phyloP scores from a whole-genome alignment of 1,140 invertebrate genomes.

The Leptinotarsa lineolata region DNA sequence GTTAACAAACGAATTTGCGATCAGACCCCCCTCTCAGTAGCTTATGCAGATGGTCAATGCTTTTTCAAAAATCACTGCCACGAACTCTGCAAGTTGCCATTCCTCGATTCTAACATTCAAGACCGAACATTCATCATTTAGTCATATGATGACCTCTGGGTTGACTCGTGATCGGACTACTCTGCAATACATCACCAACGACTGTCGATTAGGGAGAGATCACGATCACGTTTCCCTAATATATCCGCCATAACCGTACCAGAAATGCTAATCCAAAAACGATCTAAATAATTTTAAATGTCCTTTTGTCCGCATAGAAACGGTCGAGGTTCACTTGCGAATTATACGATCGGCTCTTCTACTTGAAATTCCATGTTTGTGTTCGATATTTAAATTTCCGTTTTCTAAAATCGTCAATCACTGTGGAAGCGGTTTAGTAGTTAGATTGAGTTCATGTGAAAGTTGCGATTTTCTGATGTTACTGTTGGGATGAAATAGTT shows the following conservation, averaged over 20 bases:
- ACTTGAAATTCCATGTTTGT: not conserved
- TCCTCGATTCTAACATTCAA: not conserved
- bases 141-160: slow-evolving; percentile 12
- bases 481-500: no score
- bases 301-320: not conserved
- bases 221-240: slow-evolving; percentile 19
- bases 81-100: not conserved
- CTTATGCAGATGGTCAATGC: no score
- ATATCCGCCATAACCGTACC: slow-evolving; percentile 17
- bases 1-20: no score
- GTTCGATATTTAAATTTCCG: not conserved
- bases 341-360: not conserved
- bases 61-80: not conserved
- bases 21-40: no score
- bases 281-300: slow-evolving; percentile 21
- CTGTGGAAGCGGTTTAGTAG: not conserved
- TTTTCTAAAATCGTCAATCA: slow-evolving; percentile 6
- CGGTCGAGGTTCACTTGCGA: not conserved
- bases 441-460: not conserved
- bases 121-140: not conserved
- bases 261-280: slow-evolving; percentile 15
- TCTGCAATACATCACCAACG: slow-evolving; percentile 5
- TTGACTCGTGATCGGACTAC: slow-evolving; percentile 14
- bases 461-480: not conserved
- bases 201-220: slow-evolving; percentile 11